These are phyloP conservation scores for Drosophila setifemur DNA, from an alignment of 1,140 invertebrate species.

Conservation along the genomic window DNA sequence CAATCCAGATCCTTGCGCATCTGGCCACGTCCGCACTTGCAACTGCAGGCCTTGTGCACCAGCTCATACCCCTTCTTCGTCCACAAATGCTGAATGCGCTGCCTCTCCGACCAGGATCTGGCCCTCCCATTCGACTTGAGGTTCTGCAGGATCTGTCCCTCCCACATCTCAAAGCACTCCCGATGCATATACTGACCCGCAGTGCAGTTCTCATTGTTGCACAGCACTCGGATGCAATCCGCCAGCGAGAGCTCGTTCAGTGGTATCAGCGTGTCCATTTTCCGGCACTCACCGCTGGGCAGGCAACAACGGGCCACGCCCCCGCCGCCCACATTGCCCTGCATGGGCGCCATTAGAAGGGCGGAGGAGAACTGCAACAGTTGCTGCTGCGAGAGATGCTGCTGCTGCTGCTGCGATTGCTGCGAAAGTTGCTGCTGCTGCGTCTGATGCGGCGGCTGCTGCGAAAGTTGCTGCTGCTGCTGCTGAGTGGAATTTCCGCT, in stretches of 20 bases:
- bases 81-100: constrained; percentile 97
- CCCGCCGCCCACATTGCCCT: constrained; percentile 32
- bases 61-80: constrained; percentile 98
- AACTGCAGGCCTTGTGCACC: constrained; percentile 94
- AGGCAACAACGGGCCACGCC: constrained; percentile 88
- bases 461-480: constrained; percentile 44
- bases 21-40: constrained; percentile 94
- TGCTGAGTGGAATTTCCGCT: constrained; percentile 15
- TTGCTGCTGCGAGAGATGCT: constrained; percentile 43
- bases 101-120: constrained; percentile 96
- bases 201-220: constrained; percentile 96
- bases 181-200: constrained; percentile 96
- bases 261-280: constrained; percentile 86
- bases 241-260: constrained; percentile 89
- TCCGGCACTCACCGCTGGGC: constrained; percentile 90
- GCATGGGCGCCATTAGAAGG: constrained; percentile 65
- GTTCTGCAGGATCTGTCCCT: constrained; percentile 92
- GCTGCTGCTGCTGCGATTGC: constrained; percentile 40
- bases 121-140: constrained; percentile 94
- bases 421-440: constrained; percentile 47
- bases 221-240: constrained; percentile 93
- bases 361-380: constrained; percentile 29
- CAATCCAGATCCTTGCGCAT: constrained; percentile 97
- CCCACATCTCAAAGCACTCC: constrained; percentile 97
- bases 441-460: constrained; percentile 29